phyloP scores from a whole-genome alignment of 2,888 invertebrate species.

The Noctua janthina region DNA sequence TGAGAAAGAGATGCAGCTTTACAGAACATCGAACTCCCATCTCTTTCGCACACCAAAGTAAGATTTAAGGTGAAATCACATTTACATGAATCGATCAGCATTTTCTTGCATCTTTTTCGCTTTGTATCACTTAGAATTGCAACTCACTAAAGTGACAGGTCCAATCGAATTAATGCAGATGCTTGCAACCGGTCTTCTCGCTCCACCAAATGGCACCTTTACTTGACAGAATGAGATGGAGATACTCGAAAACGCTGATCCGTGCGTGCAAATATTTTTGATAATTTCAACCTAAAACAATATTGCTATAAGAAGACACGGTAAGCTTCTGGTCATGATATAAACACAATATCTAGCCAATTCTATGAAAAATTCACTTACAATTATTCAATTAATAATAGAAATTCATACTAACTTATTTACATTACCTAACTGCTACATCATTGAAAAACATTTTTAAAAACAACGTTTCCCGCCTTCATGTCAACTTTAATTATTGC shows the following conservation, averaged over 20 bases:
- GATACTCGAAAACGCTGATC: not conserved
- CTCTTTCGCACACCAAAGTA: not conserved
- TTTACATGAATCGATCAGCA: not conserved
- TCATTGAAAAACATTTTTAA: constrained; percentile 70
- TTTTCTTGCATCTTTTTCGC: not conserved
- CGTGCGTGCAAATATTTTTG: not conserved
- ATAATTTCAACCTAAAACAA: not conserved
- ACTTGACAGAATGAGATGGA: not conserved
- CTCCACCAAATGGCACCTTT: not conserved
- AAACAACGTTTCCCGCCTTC: constrained; percentile 73
- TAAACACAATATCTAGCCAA: constrained; percentile 80
- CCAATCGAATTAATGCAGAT: not conserved
- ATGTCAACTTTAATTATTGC: constrained; percentile 77
- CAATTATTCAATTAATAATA: constrained; percentile 77
- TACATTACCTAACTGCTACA: constrained; percentile 78
- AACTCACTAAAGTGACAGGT: not conserved
- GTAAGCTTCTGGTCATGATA: constrained; percentile 60
- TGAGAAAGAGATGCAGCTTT: not conserved
- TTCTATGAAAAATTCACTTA: constrained; percentile 72
- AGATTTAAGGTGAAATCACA: not conserved
- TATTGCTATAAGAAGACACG: not conserved
- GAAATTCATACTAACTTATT: constrained; percentile 83
- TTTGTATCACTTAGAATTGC: not conserved
- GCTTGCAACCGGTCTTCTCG: not conserved
- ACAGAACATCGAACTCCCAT: not conserved